These are phyloP conservation scores for Ethmia dodecea DNA, from an alignment of 2,888 invertebrate genomes.

Conservation along the genomic window DNA sequence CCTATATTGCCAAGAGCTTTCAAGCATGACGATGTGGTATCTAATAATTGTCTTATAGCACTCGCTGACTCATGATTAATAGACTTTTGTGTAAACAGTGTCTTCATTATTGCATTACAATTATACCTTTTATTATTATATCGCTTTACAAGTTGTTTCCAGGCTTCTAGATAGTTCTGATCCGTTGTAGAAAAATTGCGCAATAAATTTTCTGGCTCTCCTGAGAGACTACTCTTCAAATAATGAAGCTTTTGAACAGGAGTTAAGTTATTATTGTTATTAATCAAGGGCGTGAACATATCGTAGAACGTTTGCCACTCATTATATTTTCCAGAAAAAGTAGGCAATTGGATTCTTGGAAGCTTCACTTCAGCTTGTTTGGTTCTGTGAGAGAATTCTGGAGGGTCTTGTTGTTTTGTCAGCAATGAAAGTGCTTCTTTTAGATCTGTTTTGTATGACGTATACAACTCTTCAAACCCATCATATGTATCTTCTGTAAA, in stretches of 20 bases:
- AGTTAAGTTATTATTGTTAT: constrained; percentile 10
- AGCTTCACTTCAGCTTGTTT: constrained; percentile 10
- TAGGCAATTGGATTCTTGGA: constrained; percentile 16
- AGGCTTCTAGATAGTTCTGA: constrained; percentile 19
- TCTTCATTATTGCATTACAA: constrained; percentile 14
- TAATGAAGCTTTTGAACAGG: constrained; percentile 22
- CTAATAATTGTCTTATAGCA: constrained; percentile 6
- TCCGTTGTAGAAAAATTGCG: constrained; percentile 18
- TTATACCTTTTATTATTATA: constrained; percentile 19
- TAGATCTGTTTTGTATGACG: constrained; percentile 1
- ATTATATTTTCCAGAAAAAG: constrained; percentile 14
- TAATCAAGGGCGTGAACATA: constrained; percentile 16
- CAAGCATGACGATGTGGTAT: constrained; percentile 17
- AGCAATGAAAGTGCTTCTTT: not conserved
- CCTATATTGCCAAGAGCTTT: constrained; percentile 16
- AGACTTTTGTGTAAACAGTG: constrained; percentile 13
- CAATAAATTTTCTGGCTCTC: constrained; percentile 17
- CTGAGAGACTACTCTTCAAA: constrained; percentile 18
- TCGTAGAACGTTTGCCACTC: constrained; percentile 18
- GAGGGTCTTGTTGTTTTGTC: not conserved
- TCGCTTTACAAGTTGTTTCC: constrained; percentile 11
- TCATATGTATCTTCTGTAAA: not conserved
- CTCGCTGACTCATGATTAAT: not conserved
- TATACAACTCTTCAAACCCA: not conserved
- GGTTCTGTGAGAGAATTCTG: not conserved